A percentile compares a stretch with the other conserved stretches of the same genome.
These are phyloP conservation scores for Sarcophaga subvicina DNA, from an alignment of 2,888 invertebrate genomes.

Conservation along the genomic window DNA sequence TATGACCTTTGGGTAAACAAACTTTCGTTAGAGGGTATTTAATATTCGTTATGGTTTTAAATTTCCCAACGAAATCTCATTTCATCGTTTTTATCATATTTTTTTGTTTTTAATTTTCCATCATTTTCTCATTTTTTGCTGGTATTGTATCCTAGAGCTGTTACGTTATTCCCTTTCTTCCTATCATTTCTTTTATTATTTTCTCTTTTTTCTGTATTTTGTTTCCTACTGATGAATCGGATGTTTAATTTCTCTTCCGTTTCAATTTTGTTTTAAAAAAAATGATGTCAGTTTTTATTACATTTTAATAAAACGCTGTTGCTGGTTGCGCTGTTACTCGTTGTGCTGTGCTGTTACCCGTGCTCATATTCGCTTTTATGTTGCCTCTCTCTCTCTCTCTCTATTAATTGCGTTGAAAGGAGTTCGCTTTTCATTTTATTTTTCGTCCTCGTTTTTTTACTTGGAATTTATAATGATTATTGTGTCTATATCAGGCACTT, in stretches of 20 bases:
- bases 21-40: background rate
- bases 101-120: no score
- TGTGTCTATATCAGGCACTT: no score
- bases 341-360: no score
- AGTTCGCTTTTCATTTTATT: no score
- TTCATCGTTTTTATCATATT: no score
- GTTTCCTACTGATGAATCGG: background rate
- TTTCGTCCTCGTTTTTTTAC: no score
- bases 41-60: background rate
- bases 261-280: constrained; percentile 9
- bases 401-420: no score
- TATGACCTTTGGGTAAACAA: background rate
- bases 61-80: background rate
- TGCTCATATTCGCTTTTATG: no score
- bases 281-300: background rate
- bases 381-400: no score
- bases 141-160: background rate
- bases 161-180: background rate
- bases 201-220: background rate
- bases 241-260: constrained; percentile 29
- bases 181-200: background rate
- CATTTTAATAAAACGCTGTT: background rate
- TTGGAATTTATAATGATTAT: no score
- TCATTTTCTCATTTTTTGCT: background rate
- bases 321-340: no score